Evolutionary conservation across 2,797 vertebrate species (phyloP).

Genomic region (Pseudotriccus pelzelni): DNA sequence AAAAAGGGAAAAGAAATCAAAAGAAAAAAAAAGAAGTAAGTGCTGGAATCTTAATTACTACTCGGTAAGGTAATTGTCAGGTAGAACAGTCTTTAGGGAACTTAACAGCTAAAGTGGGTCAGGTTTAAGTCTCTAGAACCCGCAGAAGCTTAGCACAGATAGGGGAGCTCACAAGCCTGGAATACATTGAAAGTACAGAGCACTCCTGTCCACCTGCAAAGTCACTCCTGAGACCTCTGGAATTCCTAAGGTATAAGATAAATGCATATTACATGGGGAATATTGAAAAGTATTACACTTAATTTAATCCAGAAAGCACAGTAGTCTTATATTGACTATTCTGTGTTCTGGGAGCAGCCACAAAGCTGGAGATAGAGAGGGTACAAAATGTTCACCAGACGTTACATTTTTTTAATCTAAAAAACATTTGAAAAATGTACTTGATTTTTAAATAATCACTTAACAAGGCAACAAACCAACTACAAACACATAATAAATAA

Average conservation of each 20-base stretch:
- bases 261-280: conserved; percentile 65
- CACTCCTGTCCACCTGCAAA: conserved; percentile 7
- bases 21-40: neutral
- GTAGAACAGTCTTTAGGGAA: conserved; percentile 34
- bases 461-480: conserved; percentile 72
- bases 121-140: conserved; percentile 50
- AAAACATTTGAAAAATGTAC: conserved; percentile 68
- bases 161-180: neutral
- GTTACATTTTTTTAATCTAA: conserved; percentile 68
- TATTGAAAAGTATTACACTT: conserved; percentile 58
- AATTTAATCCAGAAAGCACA: conserved; percentile 56
- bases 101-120: conserved; percentile 17
- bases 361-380: conserved; percentile 53
- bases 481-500: conserved; percentile 76
- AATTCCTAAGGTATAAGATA: conserved; percentile 58
- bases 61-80: conserved; percentile 51
- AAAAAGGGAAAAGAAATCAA: neutral
- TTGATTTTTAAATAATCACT: conserved; percentile 76
- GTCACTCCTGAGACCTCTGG: neutral
- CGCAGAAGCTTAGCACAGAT: conserved; percentile 8
- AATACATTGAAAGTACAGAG: conserved; percentile 5
- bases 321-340: neutral
- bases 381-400: conserved; percentile 72
- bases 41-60: conserved; percentile 45
- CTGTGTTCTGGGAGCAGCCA: conserved; percentile 52